Conservation (phyloP, 1,140 invertebrate species). For the Eulimnadia texana region DNA sequence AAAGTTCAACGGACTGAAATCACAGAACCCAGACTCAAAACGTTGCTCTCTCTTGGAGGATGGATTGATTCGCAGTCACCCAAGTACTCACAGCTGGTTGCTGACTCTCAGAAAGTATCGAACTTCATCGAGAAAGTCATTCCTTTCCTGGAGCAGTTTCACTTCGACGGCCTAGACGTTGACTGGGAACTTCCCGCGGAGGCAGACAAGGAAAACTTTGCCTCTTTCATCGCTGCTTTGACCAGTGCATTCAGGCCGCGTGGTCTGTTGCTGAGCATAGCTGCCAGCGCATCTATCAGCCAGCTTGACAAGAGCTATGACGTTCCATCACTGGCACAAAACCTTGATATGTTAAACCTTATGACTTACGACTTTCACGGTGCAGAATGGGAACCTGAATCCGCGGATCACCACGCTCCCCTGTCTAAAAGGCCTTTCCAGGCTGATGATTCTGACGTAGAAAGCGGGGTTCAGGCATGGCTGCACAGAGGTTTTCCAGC, state of each 20-base stretch:
- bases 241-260: slow-evolving; percentile 17
- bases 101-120: too few relatives aligned
- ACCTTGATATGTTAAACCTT: slow-evolving; percentile 72
- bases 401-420: slow-evolving; percentile 7
- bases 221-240: slow-evolving; percentile 3
- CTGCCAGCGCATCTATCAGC: slow-evolving; percentile 25
- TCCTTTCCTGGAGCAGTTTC: slow-evolving; percentile 34
- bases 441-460: background rate
- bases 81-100: too few relatives aligned
- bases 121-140: slow-evolving; percentile 27
- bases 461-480: slow-evolving; percentile 1
- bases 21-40: too few relatives aligned
- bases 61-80: too few relatives aligned
- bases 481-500: background rate
- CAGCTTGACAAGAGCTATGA: slow-evolving; percentile 50
- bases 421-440: background rate
- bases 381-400: slow-evolving; percentile 29
- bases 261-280: slow-evolving; percentile 18
- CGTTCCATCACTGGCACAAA: slow-evolving; percentile 47
- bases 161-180: slow-evolving; percentile 45
- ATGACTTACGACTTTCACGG: slow-evolving; percentile 86
- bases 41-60: too few relatives aligned
- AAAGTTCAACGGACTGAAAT: too few relatives aligned
- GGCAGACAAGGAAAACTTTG: background rate
- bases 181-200: slow-evolving; percentile 39